Conservation (phyloP, 1,140 invertebrate species). For the Lepidostoma basale region DNA sequence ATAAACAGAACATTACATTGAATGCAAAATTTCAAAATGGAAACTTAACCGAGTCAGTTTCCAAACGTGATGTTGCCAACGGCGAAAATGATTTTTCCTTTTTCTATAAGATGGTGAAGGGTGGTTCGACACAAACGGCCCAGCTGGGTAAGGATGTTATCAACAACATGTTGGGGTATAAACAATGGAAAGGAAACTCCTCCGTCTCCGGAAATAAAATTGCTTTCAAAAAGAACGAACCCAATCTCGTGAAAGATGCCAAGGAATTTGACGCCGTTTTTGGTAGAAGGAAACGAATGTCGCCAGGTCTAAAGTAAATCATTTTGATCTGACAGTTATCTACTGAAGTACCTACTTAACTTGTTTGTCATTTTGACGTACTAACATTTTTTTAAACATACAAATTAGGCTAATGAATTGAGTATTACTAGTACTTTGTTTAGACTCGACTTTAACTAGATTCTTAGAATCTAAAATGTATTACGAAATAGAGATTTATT, state of each 20-base stretch:
- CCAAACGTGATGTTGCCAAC: background rate
- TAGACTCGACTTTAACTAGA: no score
- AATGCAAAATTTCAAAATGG: background rate
- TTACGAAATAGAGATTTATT: no score
- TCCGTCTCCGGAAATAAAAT: background rate
- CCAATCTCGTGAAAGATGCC: no score
- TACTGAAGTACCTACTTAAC: no score
- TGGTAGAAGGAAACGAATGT: background rate
- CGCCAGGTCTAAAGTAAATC: background rate
- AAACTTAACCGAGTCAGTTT: background rate
- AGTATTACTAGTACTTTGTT: no score
- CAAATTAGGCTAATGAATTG: no score
- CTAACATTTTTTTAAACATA: no score
- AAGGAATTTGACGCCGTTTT: background rate
- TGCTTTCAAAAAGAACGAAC: background rate
- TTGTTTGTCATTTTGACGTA: no score
- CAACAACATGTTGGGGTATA: background rate
- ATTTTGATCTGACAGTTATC: no score
- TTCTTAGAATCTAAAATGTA: no score
- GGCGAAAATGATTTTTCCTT: conserved; percentile 25
- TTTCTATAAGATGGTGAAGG: conserved; percentile 26
- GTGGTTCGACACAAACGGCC: background rate
- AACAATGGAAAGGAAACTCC: conserved; percentile 5
- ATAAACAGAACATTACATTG: background rate
- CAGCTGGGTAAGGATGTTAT: background rate